Percentiles rank a stretch among this genome's conserved stretches.
phyloP scores from a whole-genome alignment of 1,140 invertebrate genomes.

The Bombus confusus region DNA sequence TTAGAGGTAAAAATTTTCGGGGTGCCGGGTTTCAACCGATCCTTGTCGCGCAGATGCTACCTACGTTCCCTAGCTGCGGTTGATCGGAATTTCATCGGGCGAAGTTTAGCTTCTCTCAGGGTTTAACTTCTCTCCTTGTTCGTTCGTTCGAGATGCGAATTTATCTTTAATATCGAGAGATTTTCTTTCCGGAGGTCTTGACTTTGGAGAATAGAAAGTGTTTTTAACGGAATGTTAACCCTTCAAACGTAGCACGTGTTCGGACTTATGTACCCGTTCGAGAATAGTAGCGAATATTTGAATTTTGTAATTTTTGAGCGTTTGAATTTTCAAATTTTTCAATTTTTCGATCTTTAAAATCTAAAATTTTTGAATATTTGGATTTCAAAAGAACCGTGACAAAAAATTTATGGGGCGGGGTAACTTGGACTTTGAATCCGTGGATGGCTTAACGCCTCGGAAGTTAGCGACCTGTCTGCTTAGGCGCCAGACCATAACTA shows the following conservation, averaged over 20 bases:
- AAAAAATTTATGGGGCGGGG: background rate
- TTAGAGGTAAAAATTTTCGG: conserved; percentile 24
- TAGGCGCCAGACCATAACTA: conserved; percentile 44
- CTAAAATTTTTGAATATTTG: background rate
- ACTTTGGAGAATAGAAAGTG: background rate
- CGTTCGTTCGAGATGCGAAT: background rate
- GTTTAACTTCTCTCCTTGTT: background rate
- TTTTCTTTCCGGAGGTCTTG: background rate
- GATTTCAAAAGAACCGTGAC: background rate
- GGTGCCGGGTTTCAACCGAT: conserved; percentile 26
- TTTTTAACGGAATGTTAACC: background rate
- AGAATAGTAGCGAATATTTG: background rate
- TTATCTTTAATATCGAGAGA: background rate
- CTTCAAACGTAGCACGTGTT: background rate
- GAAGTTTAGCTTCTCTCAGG: background rate
- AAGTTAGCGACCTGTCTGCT: conserved; percentile 40
- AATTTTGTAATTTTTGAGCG: background rate
- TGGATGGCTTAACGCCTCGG: conserved; percentile 17
- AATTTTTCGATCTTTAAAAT: no score
- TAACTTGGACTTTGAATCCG: background rate
- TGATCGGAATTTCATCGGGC: conserved; percentile 33
- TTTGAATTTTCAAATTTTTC: background rate
- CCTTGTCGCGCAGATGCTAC: background rate
- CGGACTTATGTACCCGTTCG: no score
- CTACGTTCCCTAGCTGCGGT: background rate